Conservation (phyloP, 2,888 invertebrate species). For the Antheraea yamamai region DNA sequence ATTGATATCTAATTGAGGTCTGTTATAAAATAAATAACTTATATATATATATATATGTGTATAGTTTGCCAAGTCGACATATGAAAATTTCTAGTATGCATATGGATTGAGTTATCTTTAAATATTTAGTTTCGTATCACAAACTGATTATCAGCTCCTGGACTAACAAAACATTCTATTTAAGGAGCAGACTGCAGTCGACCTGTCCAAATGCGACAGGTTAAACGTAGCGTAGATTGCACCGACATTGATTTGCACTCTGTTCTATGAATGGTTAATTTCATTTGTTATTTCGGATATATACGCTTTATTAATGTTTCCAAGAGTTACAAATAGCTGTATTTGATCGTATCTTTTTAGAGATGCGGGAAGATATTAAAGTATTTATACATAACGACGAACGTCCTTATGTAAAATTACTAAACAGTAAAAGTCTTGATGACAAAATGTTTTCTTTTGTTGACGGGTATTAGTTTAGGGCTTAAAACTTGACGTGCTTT, state of each 20-base stretch:
- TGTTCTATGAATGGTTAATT: conserved; percentile 74
- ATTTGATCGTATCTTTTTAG: background rate
- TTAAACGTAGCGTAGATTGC: conserved; percentile 68
- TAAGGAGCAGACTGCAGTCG: conserved; percentile 27
- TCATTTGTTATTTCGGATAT: conserved; percentile 60
- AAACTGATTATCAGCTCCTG: conserved; percentile 15
- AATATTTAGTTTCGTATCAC: background rate
- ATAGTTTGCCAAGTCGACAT: background rate
- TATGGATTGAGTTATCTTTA: background rate
- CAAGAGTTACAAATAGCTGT: background rate
- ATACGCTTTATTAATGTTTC: conserved; percentile 65
- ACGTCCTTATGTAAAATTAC: too few species aligned
- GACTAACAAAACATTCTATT: conserved; percentile 22
- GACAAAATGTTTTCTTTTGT: too few species aligned
- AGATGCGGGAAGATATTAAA: too few species aligned
- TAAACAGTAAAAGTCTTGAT: too few species aligned
- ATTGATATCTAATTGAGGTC: too few species aligned
- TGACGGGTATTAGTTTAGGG: too few species aligned
- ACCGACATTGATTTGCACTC: conserved; percentile 77
- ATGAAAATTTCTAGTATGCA: background rate
- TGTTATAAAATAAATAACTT: background rate
- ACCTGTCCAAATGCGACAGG: conserved; percentile 57
- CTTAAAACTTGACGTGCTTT: too few species aligned
- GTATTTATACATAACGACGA: too few species aligned
- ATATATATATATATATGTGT: background rate